A percentile compares a stretch with the other conserved stretches of the same genome.
Conservation (phyloP, 1,140 invertebrate species). For the Bombus balteatus region DNA sequence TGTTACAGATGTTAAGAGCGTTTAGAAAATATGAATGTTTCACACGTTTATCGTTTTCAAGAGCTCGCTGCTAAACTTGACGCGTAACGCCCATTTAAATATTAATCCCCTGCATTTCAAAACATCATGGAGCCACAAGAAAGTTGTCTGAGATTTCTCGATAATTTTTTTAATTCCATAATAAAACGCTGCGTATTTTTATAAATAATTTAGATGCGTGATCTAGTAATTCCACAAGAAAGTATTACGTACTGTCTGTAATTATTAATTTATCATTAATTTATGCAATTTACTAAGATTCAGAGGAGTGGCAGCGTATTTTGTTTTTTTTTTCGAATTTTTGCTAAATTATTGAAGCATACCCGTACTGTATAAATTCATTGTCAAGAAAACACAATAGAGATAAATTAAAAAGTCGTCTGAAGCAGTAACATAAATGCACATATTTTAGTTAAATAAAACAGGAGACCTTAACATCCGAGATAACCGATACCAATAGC, state of each 20-base stretch:
- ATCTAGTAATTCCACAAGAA: not conserved
- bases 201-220: no score
- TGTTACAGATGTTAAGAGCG: not conserved
- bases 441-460: not conserved
- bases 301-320: no score
- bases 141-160: no score
- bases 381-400: no score
- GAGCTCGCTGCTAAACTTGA: not conserved
- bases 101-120: not conserved
- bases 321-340: not conserved
- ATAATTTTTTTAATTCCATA: no score
- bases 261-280: not conserved
- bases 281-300: no score
- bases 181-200: no score
- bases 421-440: no score
- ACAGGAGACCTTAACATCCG: not conserved
- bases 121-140: not conserved
- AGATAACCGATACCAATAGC: no score
- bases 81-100: not conserved
- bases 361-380: not conserved
- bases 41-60: not conserved
- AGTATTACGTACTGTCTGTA: not conserved
- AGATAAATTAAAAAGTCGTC: no score
- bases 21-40: not conserved
- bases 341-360: not conserved